phyloP scores from a whole-genome alignment of 37 sponge, comb jelly and placozoan species.

The Corticium candelabrum region DNA sequence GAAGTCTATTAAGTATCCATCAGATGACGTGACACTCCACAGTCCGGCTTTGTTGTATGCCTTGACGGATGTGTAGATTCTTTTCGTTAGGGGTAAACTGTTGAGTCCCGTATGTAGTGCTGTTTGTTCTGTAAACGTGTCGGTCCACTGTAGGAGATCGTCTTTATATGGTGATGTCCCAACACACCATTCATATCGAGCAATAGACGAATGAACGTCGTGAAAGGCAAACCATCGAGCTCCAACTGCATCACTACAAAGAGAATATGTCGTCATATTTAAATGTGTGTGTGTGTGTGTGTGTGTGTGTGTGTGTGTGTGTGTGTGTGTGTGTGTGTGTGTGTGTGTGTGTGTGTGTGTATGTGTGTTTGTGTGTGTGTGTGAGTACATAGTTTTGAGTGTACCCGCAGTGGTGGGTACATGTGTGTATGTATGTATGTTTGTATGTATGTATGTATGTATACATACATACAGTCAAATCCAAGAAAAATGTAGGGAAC shows the following conservation, averaged over 20 bases:
- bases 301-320: too few relatives aligned
- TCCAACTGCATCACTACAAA: background rate
- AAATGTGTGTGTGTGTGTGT: too few relatives aligned
- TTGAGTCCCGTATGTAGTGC: background rate
- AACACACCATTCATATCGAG: background rate
- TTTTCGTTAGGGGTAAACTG: background rate
- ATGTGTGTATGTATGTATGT: too few relatives aligned
- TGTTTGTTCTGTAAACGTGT: background rate
- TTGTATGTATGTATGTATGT: too few relatives aligned
- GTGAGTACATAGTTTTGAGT: too few relatives aligned
- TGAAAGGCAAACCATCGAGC: background rate
- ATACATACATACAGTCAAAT: too few relatives aligned
- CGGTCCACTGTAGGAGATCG: background rate
- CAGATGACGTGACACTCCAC: constrained; percentile 21
- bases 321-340: too few relatives aligned
- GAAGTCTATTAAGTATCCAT: constrained; percentile 39
- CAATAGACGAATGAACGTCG: background rate
- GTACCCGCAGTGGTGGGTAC: too few relatives aligned
- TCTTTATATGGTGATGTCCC: background rate
- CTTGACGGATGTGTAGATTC: constrained; percentile 10
- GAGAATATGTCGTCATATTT: too few relatives aligned
- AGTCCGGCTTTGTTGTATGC: constrained; percentile 56
- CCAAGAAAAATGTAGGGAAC: too few relatives aligned
- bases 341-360: too few relatives aligned
- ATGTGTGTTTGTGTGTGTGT: too few relatives aligned